Evolutionary conservation across 2,113 vertebrate genomes (phyloP).

Genomic region (Gulo gulo): DNA sequence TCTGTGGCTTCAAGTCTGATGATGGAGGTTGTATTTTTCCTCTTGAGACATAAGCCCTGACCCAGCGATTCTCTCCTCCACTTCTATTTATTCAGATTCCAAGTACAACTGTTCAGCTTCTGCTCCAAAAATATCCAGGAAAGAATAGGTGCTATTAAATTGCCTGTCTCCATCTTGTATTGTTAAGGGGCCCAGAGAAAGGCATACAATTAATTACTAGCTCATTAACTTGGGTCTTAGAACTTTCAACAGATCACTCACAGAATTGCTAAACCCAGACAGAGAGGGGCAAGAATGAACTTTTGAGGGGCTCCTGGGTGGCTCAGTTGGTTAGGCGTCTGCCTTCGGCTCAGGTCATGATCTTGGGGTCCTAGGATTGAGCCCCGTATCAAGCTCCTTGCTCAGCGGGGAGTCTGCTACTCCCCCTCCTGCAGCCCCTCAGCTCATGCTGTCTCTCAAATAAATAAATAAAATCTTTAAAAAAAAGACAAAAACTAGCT

Average conservation of each 20-base stretch:
- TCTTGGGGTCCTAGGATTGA: neutral
- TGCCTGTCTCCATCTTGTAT: conserved; percentile 24
- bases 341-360: neutral
- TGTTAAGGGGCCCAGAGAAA: conserved; percentile 19
- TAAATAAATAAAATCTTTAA: neutral
- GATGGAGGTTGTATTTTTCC: neutral
- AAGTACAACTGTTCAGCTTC: conserved; percentile 24
- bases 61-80: neutral
- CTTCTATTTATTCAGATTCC: conserved; percentile 27
- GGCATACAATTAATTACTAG: conserved; percentile 36
- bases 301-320: neutral
- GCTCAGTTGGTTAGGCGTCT: neutral
- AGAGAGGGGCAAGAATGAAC: neutral
- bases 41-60: neutral
- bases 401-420: neutral
- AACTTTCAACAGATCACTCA: neutral
- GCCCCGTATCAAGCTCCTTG: neutral
- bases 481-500: neutral
- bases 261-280: neutral
- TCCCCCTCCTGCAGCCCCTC: neutral
- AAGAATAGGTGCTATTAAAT: conserved; percentile 53
- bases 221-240: conserved; percentile 34
- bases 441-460: neutral
- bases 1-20: neutral
- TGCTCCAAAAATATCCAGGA: conserved; percentile 55